Conservation (phyloP, 2,113 vertebrate species). For the Gymnarchus niloticus region DNA sequence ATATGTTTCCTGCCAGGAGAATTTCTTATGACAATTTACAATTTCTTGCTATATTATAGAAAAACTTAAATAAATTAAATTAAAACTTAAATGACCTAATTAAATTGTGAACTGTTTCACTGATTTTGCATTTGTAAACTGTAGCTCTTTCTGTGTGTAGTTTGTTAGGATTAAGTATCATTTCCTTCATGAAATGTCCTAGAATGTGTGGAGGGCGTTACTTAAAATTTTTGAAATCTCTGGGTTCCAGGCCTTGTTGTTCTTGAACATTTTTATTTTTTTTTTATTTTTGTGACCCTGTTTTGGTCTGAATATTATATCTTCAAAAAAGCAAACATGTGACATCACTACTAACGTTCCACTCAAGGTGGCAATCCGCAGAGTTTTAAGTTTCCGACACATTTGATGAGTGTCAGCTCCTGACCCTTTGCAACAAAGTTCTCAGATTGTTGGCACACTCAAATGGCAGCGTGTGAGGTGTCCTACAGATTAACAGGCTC, state of each 20-base stretch:
- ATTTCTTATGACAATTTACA: neutral
- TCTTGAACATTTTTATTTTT: neutral
- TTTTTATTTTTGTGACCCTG: neutral
- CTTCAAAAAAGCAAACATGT: neutral
- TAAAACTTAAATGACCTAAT: neutral
- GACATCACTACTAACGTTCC: neutral
- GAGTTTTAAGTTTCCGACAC: conserved; percentile 23
- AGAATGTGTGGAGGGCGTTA: neutral
- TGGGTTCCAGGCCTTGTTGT: neutral
- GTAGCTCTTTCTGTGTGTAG: neutral
- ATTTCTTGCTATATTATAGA: neutral
- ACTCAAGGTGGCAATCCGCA: neutral
- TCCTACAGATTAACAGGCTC: conserved; percentile 24
- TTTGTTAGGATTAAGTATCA: neutral
- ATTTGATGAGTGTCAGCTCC: conserved; percentile 24
- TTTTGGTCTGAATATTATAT: neutral
- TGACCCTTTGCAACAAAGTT: conserved; percentile 16
- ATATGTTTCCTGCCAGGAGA: neutral
- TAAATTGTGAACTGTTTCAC: neutral
- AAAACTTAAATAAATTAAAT: neutral
- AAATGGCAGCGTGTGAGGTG: conserved; percentile 15
- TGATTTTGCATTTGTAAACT: neutral
- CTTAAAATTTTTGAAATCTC: neutral
- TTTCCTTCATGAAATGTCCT: too few species aligned
- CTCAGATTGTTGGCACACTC: neutral